Percentiles rank a stretch among this genome's conserved stretches.
Conservation (phyloP, 2,888 invertebrate genomes). For the Sminthurides aquaticus region DNA sequence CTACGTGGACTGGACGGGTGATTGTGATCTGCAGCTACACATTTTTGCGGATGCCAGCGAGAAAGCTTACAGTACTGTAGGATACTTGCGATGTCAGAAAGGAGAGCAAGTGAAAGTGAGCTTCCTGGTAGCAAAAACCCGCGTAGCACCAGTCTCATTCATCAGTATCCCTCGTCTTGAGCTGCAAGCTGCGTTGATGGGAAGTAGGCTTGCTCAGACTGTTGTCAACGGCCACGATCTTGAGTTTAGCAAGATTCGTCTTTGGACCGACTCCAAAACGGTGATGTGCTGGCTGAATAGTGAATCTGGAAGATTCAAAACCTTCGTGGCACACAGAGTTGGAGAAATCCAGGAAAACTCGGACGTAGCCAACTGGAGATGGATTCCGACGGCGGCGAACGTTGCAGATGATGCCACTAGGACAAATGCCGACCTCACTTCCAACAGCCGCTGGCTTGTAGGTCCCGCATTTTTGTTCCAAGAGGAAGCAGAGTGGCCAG, state of each 20-base stretch:
- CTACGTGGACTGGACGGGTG: neutral
- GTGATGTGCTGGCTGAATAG: neutral
- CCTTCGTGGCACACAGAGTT: constrained; percentile 30
- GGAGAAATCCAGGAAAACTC: constrained; percentile 27
- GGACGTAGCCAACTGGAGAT: constrained; percentile 25
- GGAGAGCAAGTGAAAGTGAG: neutral
- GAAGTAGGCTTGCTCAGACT: neutral
- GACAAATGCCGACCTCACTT: constrained; percentile 9
- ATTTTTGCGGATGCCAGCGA: constrained; percentile 7
- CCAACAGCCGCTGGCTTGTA: constrained; percentile 32
- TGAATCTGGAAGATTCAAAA: neutral
- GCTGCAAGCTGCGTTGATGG: neutral
- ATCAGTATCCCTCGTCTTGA: neutral
- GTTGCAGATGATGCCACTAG: constrained; percentile 37
- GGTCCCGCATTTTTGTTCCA: constrained; percentile 32
- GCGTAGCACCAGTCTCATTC: neutral
- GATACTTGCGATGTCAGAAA: neutral
- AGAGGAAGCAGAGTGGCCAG: neutral
- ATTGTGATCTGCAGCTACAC: neutral
- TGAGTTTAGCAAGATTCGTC: neutral
- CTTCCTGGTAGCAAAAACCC: neutral
- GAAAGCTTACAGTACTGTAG: neutral
- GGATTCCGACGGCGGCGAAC: constrained; percentile 36
- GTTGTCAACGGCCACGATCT: neutral
- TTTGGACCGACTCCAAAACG: neutral